Evolutionary conservation across 2,888 invertebrate genomes (phyloP), one percentile per base, ranked within the genome.

Genomic region (Xanthia togata): DNA sequence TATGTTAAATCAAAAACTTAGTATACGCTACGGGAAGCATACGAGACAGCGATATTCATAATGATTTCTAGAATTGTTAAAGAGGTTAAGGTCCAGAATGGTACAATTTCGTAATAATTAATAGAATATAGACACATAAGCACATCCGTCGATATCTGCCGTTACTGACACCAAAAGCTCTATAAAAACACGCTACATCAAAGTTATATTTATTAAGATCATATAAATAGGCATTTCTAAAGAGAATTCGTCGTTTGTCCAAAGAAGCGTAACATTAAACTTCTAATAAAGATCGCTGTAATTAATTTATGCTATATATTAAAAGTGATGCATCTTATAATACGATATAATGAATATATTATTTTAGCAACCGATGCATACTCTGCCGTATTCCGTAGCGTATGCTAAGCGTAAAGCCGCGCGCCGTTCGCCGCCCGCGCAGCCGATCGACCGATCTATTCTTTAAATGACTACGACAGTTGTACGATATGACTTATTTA

Each of bases 401-500:
- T 88, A 84, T 78, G 76, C 88, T 79, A 80, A 70, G 82, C 74
- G 81, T 57, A 60, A 23, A 12, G 8, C 55, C 76, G 71, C 73
- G 79, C 72, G 76, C 62, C 17, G 23, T 83, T 35, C 67, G 77
- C 55, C 74, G 67, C 44, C 80, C 79, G 82, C 76, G 73, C 17
- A 35, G 60, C 55, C 63, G 68, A 78, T 73, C 75, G 76, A 80
- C 79, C 81, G 78, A 85, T 88, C 87, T 89, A 89, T 86, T 79
- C 82, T 87, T 82, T 88, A 89, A 85, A 89, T 91, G 92, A 93
- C 93, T 92, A 93, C 86, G 78, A 88, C 87, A 89, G 88, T 94
- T 94, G 93, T 93, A 93, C 94, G 91, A 92, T 90, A 90, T 90
- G 88, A 92, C 92, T 93, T 92, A 92, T 82, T 82, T 88, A 89